These are phyloP conservation scores for Xenopus petersii DNA, from an alignment of 2,797 vertebrate genomes.

Conservation along the genomic window DNA sequence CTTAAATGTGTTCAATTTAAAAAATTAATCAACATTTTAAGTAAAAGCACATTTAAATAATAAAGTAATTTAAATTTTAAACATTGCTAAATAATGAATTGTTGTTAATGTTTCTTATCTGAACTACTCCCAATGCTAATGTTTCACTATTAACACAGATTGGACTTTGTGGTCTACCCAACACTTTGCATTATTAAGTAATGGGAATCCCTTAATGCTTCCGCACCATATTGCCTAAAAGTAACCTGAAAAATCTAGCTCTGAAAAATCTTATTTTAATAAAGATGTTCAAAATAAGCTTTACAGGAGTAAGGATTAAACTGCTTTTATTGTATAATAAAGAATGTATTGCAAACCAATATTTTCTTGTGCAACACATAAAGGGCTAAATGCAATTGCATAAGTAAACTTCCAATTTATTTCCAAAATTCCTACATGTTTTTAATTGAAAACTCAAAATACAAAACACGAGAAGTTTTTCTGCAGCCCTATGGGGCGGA, in stretches of 20 bases:
- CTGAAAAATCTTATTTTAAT: background rate
- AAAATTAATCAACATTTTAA: slow-evolving; percentile 41
- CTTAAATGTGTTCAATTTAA: slow-evolving; percentile 17
- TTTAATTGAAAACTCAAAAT: too few species aligned
- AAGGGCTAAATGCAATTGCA: too few species aligned
- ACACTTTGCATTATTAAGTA: slow-evolving; percentile 16
- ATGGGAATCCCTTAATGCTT: slow-evolving; percentile 11
- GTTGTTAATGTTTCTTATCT: slow-evolving; percentile 22
- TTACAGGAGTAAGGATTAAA: background rate
- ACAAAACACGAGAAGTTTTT: too few species aligned
- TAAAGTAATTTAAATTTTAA: slow-evolving; percentile 38
- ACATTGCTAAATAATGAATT: slow-evolving; percentile 36
- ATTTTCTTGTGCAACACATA: too few species aligned
- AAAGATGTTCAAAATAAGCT: background rate
- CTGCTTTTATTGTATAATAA: too few species aligned
- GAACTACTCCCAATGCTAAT: slow-evolving; percentile 21
- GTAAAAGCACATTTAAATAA: slow-evolving; percentile 36
- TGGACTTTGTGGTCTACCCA: slow-evolving; percentile 16
- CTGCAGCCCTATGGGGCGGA: too few species aligned
- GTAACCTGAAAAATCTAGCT: background rate
- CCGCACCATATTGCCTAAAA: background rate
- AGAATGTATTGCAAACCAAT: too few species aligned
- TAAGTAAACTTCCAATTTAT: too few species aligned
- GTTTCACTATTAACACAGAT: slow-evolving; percentile 15
- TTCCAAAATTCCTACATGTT: too few species aligned